phyloP scores from a whole-genome alignment of 2,888 invertebrate species.

The Eupithecia dodoneata region DNA sequence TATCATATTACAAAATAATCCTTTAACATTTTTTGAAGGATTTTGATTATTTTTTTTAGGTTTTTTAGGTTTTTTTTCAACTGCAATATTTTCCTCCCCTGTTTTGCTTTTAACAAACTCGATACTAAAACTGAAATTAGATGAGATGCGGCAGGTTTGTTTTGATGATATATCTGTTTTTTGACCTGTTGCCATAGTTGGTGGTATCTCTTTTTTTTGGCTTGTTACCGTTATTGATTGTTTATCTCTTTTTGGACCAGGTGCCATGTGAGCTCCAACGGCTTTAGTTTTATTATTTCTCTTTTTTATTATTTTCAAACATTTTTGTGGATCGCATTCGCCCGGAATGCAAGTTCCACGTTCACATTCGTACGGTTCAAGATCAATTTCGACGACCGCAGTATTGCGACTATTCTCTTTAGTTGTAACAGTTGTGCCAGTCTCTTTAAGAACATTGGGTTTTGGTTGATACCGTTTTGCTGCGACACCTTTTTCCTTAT shows the following conservation, averaged over 20 bases:
- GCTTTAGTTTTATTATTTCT: constrained; percentile 18
- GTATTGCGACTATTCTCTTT: background rate
- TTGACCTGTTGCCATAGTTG: constrained; percentile 25
- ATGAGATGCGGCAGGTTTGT: constrained; percentile 1
- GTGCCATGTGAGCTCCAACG: constrained; percentile 13
- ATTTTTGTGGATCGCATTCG: constrained; percentile 53
- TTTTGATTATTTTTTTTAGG: too few species aligned
- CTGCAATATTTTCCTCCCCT: background rate
- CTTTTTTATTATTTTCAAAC: constrained; percentile 48
- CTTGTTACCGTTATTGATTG: background rate
- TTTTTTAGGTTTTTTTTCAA: background rate
- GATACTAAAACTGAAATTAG: background rate
- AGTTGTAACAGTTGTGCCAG: background rate
- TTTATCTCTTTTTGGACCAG: background rate
- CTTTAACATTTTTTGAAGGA: too few species aligned
- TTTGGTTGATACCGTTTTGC: background rate
- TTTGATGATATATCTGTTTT: background rate
- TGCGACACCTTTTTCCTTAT: background rate
- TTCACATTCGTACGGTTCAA: constrained; percentile 57
- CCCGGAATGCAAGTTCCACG: constrained; percentile 54
- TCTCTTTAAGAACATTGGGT: constrained; percentile 2
- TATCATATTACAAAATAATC: background rate
- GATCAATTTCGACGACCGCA: background rate
- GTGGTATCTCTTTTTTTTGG: background rate
- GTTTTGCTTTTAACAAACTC: background rate